phyloP scores from a whole-genome alignment of 2,113 vertebrate species.

The Crotophaga sulcirostris region DNA sequence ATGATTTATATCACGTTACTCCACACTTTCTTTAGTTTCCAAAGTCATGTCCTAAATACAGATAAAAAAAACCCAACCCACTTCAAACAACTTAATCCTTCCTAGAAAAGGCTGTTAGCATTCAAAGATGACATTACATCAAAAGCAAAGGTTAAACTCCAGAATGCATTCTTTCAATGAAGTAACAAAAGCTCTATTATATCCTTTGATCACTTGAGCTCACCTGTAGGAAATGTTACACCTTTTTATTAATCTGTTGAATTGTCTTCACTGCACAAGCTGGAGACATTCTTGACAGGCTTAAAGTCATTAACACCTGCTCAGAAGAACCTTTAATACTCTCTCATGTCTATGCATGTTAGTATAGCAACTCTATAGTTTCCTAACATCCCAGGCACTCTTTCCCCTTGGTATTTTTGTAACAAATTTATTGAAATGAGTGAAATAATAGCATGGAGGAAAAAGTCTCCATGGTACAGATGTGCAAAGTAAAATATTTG shows the following conservation, averaged over 20 bases:
- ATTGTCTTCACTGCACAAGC: slow-evolving; percentile 70
- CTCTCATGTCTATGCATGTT: slow-evolving; percentile 18
- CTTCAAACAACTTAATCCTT: slow-evolving; percentile 53
- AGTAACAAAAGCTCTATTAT: slow-evolving; percentile 79
- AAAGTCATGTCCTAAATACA: slow-evolving; percentile 29
- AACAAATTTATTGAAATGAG: slow-evolving; percentile 53
- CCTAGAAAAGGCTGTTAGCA: slow-evolving; percentile 67
- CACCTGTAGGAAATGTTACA: slow-evolving; percentile 81
- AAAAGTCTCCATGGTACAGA: slow-evolving; percentile 3
- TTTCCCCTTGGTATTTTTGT: not conserved
- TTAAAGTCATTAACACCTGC: slow-evolving; percentile 70
- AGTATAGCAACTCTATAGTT: not conserved
- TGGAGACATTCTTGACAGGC: slow-evolving; percentile 77
- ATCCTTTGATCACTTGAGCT: slow-evolving; percentile 73
- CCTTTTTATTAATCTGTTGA: slow-evolving; percentile 75
- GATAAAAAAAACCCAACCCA: not conserved
- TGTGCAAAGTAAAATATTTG: slow-evolving; percentile 24
- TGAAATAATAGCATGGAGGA: not conserved
- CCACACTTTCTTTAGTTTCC: slow-evolving; percentile 50
- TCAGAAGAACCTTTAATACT: not conserved
- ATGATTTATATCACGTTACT: not conserved
- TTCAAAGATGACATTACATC: slow-evolving; percentile 79
- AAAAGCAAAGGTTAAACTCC: slow-evolving; percentile 79
- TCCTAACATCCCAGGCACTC: not conserved
- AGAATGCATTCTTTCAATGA: slow-evolving; percentile 71